These are phyloP conservation scores for Nephrotoma appendiculata DNA, from an alignment of 2,888 invertebrate species.

Conservation along the genomic window DNA sequence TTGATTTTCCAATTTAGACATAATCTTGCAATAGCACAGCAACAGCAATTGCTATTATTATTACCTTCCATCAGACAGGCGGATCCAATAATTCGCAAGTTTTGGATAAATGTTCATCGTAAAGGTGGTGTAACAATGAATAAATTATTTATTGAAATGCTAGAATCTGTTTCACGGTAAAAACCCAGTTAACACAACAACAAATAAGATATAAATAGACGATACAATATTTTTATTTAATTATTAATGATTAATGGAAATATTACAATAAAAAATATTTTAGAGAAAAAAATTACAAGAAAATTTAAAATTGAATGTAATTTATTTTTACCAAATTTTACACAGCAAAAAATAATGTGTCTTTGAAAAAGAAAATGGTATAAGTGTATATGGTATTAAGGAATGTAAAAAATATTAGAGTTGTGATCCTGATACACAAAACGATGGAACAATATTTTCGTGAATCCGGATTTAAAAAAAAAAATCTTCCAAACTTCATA, in stretches of 20 bases:
- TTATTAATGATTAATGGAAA: background rate
- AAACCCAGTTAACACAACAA: background rate
- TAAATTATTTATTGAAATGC: slow-evolving; percentile 92
- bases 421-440: background rate
- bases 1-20: slow-evolving; percentile 35
- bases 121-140: slow-evolving; percentile 88
- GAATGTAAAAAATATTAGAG: background rate
- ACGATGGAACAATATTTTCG: background rate
- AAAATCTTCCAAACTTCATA: background rate
- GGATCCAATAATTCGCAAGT: slow-evolving; percentile 75
- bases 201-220: background rate
- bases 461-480: background rate
- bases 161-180: slow-evolving; percentile 46
- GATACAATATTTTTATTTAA: background rate
- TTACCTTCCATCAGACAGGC: slow-evolving; percentile 81
- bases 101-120: slow-evolving; percentile 79
- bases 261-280: background rate
- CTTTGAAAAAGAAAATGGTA: background rate
- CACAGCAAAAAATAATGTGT: background rate
- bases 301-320: background rate
- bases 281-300: background rate
- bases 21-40: slow-evolving; percentile 55
- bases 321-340: background rate
- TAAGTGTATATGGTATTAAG: background rate
- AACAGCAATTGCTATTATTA: slow-evolving; percentile 75